A percentile compares a stretch with the other conserved stretches of the same genome.
These are phyloP conservation scores for Lagorchestes hirsutus DNA, from an alignment of 2,797 vertebrate species.

Conservation along the genomic window DNA sequence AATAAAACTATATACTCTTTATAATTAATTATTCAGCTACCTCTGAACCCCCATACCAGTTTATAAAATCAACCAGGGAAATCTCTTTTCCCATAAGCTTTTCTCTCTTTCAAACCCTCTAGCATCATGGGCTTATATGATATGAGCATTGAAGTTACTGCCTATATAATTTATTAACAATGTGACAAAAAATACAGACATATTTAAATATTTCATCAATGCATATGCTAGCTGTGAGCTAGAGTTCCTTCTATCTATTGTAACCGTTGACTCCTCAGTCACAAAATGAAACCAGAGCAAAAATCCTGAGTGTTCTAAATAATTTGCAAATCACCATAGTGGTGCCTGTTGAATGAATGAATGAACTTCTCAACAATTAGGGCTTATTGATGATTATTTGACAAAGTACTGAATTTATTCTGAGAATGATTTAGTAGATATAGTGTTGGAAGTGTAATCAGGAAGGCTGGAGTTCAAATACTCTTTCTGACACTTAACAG, in stretches of 20 bases:
- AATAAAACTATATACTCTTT: neutral
- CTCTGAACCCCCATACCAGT: neutral
- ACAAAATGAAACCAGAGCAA: neutral
- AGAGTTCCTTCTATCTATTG: neutral
- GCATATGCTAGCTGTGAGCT: neutral
- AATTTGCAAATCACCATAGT: neutral
- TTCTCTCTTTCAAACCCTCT: neutral
- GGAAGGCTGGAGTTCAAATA: neutral
- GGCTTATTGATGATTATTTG: neutral
- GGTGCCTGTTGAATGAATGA: neutral
- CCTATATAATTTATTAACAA: neutral
- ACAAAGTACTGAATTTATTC: neutral
- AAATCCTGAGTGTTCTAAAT: neutral
- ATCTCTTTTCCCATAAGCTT: neutral
- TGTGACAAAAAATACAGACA: neutral
- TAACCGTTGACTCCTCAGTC: neutral
- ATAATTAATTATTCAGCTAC: neutral
- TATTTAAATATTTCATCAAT: neutral
- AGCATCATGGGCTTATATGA: neutral
- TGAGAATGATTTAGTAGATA: neutral
- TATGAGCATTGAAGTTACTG: neutral
- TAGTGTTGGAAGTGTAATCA: neutral
- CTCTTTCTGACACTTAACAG: neutral
- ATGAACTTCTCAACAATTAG: neutral
- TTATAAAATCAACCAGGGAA: neutral